phyloP scores from a whole-genome alignment of 2,797 vertebrate genomes.

The Eulemur rubriventer region DNA sequence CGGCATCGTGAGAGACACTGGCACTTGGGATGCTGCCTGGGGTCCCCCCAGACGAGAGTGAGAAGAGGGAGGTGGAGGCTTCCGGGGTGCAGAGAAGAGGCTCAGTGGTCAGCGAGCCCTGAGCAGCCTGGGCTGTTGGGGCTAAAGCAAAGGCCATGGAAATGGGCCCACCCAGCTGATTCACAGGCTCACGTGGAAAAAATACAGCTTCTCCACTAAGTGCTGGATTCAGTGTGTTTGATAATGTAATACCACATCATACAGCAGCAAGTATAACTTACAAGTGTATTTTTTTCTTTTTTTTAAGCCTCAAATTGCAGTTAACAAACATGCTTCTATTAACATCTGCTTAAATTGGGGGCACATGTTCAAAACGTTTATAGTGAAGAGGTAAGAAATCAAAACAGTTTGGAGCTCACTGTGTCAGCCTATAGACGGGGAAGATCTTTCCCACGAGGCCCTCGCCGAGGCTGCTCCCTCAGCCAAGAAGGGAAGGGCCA shows the following conservation, averaged over 20 bases:
- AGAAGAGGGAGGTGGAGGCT: neutral
- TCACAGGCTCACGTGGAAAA: neutral
- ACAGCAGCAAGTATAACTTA: neutral
- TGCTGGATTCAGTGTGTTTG: neutral
- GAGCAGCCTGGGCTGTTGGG: fast-evolving
- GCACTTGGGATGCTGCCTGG: neutral
- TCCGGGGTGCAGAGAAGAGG: neutral
- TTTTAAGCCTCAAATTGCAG: neutral
- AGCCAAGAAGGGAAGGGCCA: neutral
- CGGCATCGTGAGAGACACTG: fast-evolving
- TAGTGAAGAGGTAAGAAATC: neutral
- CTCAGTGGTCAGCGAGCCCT: neutral
- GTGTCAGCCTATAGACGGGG: neutral
- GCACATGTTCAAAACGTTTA: neutral
- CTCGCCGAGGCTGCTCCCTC: neutral
- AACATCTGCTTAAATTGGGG: neutral
- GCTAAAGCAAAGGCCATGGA: neutral
- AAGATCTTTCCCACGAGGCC: neutral
- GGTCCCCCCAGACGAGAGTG: neutral
- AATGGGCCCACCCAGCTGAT: neutral
- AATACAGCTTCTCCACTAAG: neutral
- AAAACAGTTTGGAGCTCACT: neutral
- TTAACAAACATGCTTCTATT: neutral
- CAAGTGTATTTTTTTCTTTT: neutral
- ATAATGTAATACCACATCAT: neutral